Conservation (phyloP, 2,797 vertebrate species). For the Perdix hodgsoniae region DNA sequence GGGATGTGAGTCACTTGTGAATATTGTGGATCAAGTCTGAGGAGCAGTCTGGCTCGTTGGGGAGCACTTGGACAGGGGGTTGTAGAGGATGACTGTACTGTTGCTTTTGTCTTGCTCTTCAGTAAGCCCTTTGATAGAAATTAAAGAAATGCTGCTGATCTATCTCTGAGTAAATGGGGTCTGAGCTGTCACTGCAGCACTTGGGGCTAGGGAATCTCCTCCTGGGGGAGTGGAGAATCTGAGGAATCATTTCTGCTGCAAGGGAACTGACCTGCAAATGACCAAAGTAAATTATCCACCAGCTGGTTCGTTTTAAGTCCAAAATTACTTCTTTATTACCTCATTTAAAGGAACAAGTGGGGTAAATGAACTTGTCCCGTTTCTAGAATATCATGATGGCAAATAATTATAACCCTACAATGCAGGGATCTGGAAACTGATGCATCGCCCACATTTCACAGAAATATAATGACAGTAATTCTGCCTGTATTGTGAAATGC, state of each 20-base stretch:
- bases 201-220: neutral
- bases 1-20: neutral
- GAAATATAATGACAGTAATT: constrained; percentile 69
- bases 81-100: neutral
- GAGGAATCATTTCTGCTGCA: neutral
- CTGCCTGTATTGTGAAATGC: constrained; percentile 62
- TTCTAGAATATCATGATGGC: constrained; percentile 59
- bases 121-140: neutral
- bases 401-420: constrained; percentile 64
- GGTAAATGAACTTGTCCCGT: constrained; percentile 47
- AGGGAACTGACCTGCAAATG: constrained; percentile 35
- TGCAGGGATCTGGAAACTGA: constrained; percentile 46
- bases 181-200: neutral
- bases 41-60: neutral
- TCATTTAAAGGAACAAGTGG: constrained; percentile 37
- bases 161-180: neutral
- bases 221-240: neutral
- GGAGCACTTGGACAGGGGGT: neutral
- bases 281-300: neutral
- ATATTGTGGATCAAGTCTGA: neutral
- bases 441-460: constrained; percentile 5
- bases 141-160: neutral
- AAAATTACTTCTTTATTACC: constrained; percentile 49
- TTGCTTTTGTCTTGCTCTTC: neutral
- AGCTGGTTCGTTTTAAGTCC: constrained; percentile 44